Evolutionary conservation across 2,797 vertebrate species (phyloP).

Genomic region (Pagetopsis macropterus): DNA sequence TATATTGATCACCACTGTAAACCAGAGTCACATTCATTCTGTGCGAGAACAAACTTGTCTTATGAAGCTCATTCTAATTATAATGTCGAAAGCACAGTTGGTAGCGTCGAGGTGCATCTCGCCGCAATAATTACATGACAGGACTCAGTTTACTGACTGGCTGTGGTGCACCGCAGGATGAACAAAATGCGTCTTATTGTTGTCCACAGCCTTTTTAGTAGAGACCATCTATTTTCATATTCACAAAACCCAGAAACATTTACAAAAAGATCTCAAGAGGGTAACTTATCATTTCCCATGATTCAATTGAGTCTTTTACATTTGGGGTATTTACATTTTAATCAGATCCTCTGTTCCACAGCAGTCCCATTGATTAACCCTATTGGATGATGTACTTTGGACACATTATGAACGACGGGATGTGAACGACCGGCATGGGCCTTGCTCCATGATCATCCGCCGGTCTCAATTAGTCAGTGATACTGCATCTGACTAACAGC

Average conservation of each 20-base stretch:
- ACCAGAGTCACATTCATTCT: background rate
- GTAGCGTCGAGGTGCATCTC: too few relatives aligned
- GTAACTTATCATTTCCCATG: slow-evolving; percentile 60
- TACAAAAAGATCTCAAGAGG: slow-evolving; percentile 53
- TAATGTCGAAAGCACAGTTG: too few relatives aligned
- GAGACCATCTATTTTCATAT: slow-evolving; percentile 13
- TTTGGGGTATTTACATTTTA: slow-evolving; percentile 81
- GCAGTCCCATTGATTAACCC: slow-evolving; percentile 82
- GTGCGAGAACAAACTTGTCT: background rate
- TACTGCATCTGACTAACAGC: slow-evolving; percentile 85
- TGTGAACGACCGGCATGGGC: slow-evolving; percentile 66
- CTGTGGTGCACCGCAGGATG: too few relatives aligned
- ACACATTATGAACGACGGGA: slow-evolving; percentile 72
- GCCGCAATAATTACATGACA: too few relatives aligned
- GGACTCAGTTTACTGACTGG: too few relatives aligned
- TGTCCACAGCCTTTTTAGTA: background rate
- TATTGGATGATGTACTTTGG: slow-evolving; percentile 79
- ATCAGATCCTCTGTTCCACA: slow-evolving; percentile 77
- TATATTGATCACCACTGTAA: background rate
- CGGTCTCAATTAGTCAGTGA: slow-evolving; percentile 86
- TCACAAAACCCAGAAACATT: slow-evolving; percentile 29
- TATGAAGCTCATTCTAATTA: background rate
- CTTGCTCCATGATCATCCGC: slow-evolving; percentile 74
- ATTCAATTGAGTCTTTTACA: slow-evolving; percentile 75
- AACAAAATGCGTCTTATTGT: too few relatives aligned